Evolutionary conservation across 1,140 invertebrate species (phyloP).

Genomic region (Acromyrmex heyeri): DNA sequence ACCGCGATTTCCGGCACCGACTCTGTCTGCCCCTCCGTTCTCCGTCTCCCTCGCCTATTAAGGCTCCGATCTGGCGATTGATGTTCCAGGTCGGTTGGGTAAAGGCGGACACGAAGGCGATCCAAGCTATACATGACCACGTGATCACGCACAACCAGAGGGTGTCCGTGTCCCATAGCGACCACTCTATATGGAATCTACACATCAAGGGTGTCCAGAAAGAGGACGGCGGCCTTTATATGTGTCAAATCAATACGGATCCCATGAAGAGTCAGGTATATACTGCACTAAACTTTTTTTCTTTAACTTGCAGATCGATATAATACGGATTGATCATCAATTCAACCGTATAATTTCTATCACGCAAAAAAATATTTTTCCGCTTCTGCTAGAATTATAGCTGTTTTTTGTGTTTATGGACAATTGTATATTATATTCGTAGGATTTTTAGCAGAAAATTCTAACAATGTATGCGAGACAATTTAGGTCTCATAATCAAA

Average conservation of each 20-base stretch:
- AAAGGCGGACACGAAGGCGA: conserved; percentile 94
- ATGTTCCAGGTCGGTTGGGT: conserved; percentile 93
- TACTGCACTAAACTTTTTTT: conserved; percentile 2
- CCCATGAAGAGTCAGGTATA: conserved; percentile 94
- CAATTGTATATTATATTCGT: no score
- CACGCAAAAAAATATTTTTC: background rate
- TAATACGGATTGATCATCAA: background rate
- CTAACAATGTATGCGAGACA: no score
- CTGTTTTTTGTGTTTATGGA: no score
- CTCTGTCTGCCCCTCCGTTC: background rate
- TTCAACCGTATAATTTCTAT: background rate
- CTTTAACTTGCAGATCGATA: background rate
- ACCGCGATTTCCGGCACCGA: conserved; percentile 48
- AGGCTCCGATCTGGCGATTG: conserved; percentile 47
- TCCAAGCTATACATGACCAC: conserved; percentile 95
- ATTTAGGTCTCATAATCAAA: no score
- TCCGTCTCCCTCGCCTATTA: conserved; percentile 32
- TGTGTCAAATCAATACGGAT: conserved; percentile 94
- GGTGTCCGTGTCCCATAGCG: conserved; percentile 92
- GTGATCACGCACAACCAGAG: conserved; percentile 95
- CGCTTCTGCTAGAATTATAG: no score
- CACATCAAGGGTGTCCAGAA: conserved; percentile 93
- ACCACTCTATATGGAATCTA: conserved; percentile 93
- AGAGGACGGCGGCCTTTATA: conserved; percentile 93
- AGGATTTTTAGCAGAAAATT: no score